A percentile compares a stretch with the other conserved stretches of the same genome.
These are phyloP conservation scores for Drosophila sp. DNA, from an alignment of 1,140 invertebrate species.

Conservation along the genomic window DNA sequence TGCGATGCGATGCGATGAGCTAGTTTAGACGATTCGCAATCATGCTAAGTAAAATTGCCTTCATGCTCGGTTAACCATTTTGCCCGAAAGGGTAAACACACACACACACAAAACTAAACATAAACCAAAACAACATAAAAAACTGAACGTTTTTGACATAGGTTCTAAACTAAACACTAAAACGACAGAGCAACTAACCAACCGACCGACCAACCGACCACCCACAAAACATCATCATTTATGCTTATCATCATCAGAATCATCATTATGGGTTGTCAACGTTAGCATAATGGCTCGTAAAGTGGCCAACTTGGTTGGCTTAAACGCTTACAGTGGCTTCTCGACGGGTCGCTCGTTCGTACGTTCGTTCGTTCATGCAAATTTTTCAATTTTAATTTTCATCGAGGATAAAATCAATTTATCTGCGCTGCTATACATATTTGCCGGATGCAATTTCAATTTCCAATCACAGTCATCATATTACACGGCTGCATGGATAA, in stretches of 20 bases:
- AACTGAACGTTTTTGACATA: constrained; percentile 27
- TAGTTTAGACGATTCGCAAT: constrained; percentile 52
- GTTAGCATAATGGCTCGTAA: constrained; percentile 47
- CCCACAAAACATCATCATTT: constrained; percentile 54
- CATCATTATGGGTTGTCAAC: constrained; percentile 55
- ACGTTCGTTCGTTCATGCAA: neutral
- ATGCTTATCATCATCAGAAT: constrained; percentile 39
- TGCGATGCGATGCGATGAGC: constrained; percentile 32
- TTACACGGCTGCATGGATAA: constrained; percentile 75
- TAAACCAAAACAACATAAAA: neutral
- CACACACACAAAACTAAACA: neutral
- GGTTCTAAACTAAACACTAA: constrained; percentile 35
- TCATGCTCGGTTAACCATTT: constrained; percentile 71
- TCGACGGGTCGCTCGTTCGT: neutral
- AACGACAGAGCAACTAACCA: neutral
- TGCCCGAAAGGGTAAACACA: constrained; percentile 47
- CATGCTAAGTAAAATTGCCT: constrained; percentile 74
- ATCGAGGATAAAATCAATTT: constrained; percentile 39
- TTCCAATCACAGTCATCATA: constrained; percentile 79
- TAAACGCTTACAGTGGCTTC: constrained; percentile 4
- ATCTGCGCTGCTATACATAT: constrained; percentile 32
- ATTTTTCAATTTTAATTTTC: constrained; percentile 56
- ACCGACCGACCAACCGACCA: constrained; percentile 7
- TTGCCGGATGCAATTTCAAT: constrained; percentile 78
- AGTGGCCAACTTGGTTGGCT: constrained; percentile 57